Evolutionary conservation across 2,113 vertebrate species (phyloP), one percentile per base, ranked within the genome.

Genomic region (Grus americana): DNA sequence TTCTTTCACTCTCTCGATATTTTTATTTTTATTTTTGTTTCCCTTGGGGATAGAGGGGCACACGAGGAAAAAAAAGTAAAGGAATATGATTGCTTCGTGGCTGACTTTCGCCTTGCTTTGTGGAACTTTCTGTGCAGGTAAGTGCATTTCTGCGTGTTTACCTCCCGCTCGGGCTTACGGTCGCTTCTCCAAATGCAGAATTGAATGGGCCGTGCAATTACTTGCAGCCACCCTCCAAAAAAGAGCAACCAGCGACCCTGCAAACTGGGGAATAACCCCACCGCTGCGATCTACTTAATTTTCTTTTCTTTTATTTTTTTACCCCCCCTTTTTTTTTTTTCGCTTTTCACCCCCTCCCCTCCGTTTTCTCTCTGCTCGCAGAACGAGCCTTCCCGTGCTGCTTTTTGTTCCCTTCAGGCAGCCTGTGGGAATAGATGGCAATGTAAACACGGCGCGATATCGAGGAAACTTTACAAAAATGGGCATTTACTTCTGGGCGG

Each of bases 91-190:
- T 95, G 96, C 97, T 85, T 95, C 97, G 95, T 97, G 98, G 97
- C 86, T 98, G 94, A 98, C 97, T 97, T 98, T 98, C 92, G 98
- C 98, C 87, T 98, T 99, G 94, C 97, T 99, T 96, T 98, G 98
- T 97, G 98, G 98, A 97, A 98, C 98, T 98, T 97, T 99, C 92
- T 98, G 98, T 97, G 98, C 98, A 98, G 98, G 99, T 99, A 97
- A 98, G 97, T 71, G 57, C 79, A 32, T 96, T 87, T 84, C 73
- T 42, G 55, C 83, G 29, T 92, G 90, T 97, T 90, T 96, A 87
- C 94, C 93, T 94, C 92, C 68, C n/a, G 54, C 80, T 75, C 83
- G 50, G 86, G 67, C 59, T 92, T 61, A 38, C 84, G 75, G 71
- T 90, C 67, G 79, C 54, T 36, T 75, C 78, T 67, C 71, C 67